Evolutionary conservation across 2,113 vertebrate genomes (phyloP), one percentile per base, ranked within the genome.

Genomic region (Puffinus mauretanicus): DNA sequence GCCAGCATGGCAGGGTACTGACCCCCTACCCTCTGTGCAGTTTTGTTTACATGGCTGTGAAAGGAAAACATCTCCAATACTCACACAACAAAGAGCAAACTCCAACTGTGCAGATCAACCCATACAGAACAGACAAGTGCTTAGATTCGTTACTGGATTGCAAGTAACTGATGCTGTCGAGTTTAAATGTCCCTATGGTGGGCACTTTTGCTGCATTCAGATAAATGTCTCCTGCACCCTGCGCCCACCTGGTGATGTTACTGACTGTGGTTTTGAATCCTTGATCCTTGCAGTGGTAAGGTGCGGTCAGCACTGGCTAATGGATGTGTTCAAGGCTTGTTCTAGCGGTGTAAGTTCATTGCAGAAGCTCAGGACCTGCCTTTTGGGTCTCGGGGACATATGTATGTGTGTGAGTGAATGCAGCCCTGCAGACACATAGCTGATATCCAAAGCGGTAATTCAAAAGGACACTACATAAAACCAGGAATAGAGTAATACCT

Each of bases 1-100:
- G 58, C 52, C 54, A 30, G 40, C 0, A 1, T 60, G 44, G 26
- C 25, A 60, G 3, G 2, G 11, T 10, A 25, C 22, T 2, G 7
- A 20, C 8, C 42, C 38, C 32, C 34, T 34, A 52, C 40, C 10
- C 61, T 81, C 40, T 47, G 13, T 22, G 27, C 13, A 29, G 13
- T 55, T 79, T 67, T 55, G 24, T 75, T 82, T 34, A 51, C 5
- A 2, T 10, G 30, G 34, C 25, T 86, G 20, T 51, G 40, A 70
- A 81, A 69, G 54, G 72, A 84, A 72, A 72, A 49, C 44, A 55
- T 25, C 30, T 57, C 36, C 40, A 21, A 46, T 81, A 51, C 7
- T 40, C 72, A 44, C 36, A 49, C 14, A 51, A 26, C 0, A 5
- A 61, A 91, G 44, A 65, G 44, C 38, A 54, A 76, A 86, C 29